Evolutionary conservation across 1,140 invertebrate species (phyloP).

Genomic region (Oryctes rhinoceros): DNA sequence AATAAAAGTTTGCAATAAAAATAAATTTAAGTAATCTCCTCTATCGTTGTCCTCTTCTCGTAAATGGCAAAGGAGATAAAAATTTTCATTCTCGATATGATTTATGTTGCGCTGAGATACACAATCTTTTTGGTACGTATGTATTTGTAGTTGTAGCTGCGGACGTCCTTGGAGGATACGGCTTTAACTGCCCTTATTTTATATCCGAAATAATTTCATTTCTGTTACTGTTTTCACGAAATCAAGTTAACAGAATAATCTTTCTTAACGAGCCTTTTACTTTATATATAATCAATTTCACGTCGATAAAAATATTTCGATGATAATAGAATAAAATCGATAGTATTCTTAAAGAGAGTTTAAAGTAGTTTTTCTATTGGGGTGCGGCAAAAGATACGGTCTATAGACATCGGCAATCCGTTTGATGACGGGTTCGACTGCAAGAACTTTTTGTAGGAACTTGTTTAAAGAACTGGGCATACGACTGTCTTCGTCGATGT

Average conservation of each 20-base stretch:
- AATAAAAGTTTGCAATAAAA: constrained; percentile 36
- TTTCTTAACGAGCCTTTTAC: no score
- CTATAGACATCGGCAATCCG: constrained; percentile 19
- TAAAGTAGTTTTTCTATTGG: neutral
- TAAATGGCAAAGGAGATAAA: constrained; percentile 5
- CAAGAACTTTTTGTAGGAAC: constrained; percentile 33
- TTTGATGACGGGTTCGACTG: constrained; percentile 33
- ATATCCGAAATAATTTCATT: no score
- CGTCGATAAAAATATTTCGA: no score
- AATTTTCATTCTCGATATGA: constrained; percentile 1
- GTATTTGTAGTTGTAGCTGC: neutral
- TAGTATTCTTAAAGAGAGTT: neutral
- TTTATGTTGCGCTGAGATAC: neutral
- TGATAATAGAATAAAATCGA: no score
- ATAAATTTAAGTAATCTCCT: constrained; percentile 28
- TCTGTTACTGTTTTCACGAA: no score
- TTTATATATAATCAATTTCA: no score
- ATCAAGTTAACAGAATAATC: no score
- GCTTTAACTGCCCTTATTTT: neutral
- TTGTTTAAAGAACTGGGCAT: constrained; percentile 29
- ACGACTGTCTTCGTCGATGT: constrained; percentile 20
- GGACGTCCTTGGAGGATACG: neutral
- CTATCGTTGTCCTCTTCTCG: neutral
- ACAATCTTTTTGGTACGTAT: neutral
- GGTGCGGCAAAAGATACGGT: neutral